phyloP scores from a whole-genome alignment of 2,113 vertebrate genomes.

The Gasterosteus aculeatus region DNA sequence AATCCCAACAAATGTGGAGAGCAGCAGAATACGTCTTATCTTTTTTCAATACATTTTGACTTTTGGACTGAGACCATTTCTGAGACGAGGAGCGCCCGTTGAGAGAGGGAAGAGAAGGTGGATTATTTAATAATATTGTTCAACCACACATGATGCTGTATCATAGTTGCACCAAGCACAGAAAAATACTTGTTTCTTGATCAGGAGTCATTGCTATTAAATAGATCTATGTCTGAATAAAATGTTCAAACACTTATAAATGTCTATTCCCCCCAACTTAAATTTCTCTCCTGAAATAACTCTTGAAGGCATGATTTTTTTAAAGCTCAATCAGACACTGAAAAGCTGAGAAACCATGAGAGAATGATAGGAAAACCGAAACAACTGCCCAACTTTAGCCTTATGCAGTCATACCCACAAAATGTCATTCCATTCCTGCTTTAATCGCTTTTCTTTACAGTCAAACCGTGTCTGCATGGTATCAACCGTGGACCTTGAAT shows the following conservation, averaged over 20 bases:
- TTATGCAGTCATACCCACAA: neutral
- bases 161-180: neutral
- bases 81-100: neutral
- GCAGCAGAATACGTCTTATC: neutral
- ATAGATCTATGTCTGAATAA: neutral
- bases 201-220: neutral
- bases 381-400: neutral
- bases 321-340: neutral
- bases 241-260: neutral
- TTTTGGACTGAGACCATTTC: neutral
- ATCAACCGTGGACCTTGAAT: neutral
- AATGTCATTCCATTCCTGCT: neutral
- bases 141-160: neutral
- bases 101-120: neutral
- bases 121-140: neutral
- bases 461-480: neutral
- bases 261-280: too few relatives aligned
- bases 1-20: neutral
- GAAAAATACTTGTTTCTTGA: neutral
- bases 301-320: neutral
- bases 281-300: neutral
- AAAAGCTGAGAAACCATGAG: neutral
- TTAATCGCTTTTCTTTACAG: neutral
- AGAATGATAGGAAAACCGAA: neutral
- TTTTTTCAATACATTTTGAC: neutral